Conservation (phyloP, 1,140 invertebrate species). For the Samia ricini region DNA sequence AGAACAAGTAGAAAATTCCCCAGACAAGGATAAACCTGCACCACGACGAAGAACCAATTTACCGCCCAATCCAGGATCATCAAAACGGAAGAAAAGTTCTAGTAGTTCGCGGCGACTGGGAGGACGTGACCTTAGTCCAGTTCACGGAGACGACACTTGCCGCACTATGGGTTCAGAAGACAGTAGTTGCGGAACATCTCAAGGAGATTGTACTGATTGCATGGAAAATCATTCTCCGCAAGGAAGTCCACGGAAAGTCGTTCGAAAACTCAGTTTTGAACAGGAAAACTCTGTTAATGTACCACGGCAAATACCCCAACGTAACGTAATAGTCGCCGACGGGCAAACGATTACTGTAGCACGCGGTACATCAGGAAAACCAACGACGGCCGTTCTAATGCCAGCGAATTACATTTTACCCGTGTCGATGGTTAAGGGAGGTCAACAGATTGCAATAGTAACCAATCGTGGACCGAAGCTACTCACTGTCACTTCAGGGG, state of each 20-base stretch:
- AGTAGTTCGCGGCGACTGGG: constrained; percentile 75
- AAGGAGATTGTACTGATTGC: constrained; percentile 72
- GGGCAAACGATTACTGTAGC: constrained; percentile 74
- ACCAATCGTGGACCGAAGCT: constrained; percentile 82
- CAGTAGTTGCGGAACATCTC: constrained; percentile 82
- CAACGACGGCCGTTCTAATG: constrained; percentile 80
- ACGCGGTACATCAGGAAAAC: constrained; percentile 68
- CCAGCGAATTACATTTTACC: constrained; percentile 84
- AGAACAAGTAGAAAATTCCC: constrained; percentile 87
- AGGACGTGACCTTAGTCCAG: constrained; percentile 78
- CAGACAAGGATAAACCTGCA: constrained; percentile 90
- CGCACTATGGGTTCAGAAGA: constrained; percentile 85
- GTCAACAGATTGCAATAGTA: constrained; percentile 84
- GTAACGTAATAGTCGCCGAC: constrained; percentile 80
- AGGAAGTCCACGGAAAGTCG: constrained; percentile 70
- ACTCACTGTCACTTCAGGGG: constrained; percentile 75
- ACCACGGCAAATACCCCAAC: constrained; percentile 49
- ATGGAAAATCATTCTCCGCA: constrained; percentile 71
- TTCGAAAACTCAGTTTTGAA: constrained; percentile 67
- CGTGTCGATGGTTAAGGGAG: constrained; percentile 83
- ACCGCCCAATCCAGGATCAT: constrained; percentile 83
- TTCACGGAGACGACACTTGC: constrained; percentile 80
- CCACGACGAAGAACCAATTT: constrained; percentile 86
- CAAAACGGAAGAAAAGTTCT: constrained; percentile 85
- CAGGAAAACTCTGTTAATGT: constrained; percentile 42